Evolutionary conservation across 2,888 invertebrate genomes (phyloP), one percentile per base, ranked within the genome.

Genomic region (Diaprepes abbreviatus): DNA sequence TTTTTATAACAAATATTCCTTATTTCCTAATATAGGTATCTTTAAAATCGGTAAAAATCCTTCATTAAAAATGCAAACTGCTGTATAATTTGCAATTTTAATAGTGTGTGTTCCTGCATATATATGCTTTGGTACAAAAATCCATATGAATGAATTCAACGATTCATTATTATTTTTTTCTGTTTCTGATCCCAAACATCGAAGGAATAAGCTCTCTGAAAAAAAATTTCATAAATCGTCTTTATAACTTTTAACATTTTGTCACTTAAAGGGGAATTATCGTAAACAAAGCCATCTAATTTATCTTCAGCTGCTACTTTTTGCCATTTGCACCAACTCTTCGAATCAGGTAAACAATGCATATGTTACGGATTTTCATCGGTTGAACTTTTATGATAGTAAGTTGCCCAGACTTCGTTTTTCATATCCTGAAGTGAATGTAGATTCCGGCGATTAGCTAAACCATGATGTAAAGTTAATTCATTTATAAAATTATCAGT

Each of bases 51-150:
- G 17, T 19, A 48, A 14, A 19, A 19, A 48, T 6, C 17, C 48
- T 48, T 19, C 48, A 48, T 48, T 48, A 48, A 48, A 48, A 48
- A 16, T 48, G 9, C 19, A 1, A 19, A 19, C 48, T n/a, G 48
- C 48, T 1, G 19, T 3, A n/a, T 19, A 48, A 48, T 12, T 48
- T 4, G 48, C 19, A 48, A 48, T 48, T 48, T 48, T 19, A 19
- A 17, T 48, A 3, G 48, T 48, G 3, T 19, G 3, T 2, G 48
- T 6, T 48, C 48, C 48, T 9, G 19, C 48, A 9, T 48, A 19
- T 7, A 17, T 48, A 10, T 48, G 19, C 21, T 48, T 48, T 3
- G 21, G 48, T 4, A n/a, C 48, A 48, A 48, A 48, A 48, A 19
- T 48, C 17, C 17, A 48, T 3, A 48, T 48, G 5, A 48, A 48